Evolutionary conservation across 1,140 invertebrate genomes (phyloP), one percentile per base, ranked within the genome.

Genomic region (Epicauta chinensis): DNA sequence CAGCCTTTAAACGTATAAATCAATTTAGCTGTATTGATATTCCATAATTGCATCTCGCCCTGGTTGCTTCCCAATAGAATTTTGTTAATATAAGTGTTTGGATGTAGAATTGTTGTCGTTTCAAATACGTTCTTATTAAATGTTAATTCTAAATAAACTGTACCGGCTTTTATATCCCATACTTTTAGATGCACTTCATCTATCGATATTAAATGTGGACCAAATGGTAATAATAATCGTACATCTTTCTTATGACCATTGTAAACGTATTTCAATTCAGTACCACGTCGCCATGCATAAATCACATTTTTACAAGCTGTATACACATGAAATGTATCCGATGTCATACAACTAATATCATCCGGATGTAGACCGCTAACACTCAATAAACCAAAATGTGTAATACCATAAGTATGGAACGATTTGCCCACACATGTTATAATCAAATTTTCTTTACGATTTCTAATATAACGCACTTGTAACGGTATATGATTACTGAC

Each of bases 51-150:
- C 51, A 98, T 56, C 31, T 75, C 68, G 0, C 95, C 96, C 71
- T 97, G 90, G 44, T 84, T 76, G 60, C 91, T 95, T 10, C 88
- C 95, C 39, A 98, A 71, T n/a, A 98, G 68, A 39, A 98, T 81
- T 75, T 98, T 98, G 68, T 98, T 97, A 2, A 94, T 69, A 66
- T 98, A 98, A 0, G 94, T 94, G 37, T 77, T 82, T 2, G 94
- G 95, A 77, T 98, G 95, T 39, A 87, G 73, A 1, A 96, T 55
- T 0, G 86, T 75, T 0, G 87, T 84, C 9, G 97, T 83, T 62
- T 82, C 74, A 67, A 97, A 96, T 11, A 70, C 69, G 0, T 78
- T 68, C n/a, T 77, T 73, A 55, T 81, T 77, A 66, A 94, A 93
- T n/a, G 72, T 75, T 0, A 89, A 65, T 59, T 89, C 83, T 15